phyloP scores from a whole-genome alignment of 2,113 vertebrate genomes.

The Cynocephalus volans region DNA sequence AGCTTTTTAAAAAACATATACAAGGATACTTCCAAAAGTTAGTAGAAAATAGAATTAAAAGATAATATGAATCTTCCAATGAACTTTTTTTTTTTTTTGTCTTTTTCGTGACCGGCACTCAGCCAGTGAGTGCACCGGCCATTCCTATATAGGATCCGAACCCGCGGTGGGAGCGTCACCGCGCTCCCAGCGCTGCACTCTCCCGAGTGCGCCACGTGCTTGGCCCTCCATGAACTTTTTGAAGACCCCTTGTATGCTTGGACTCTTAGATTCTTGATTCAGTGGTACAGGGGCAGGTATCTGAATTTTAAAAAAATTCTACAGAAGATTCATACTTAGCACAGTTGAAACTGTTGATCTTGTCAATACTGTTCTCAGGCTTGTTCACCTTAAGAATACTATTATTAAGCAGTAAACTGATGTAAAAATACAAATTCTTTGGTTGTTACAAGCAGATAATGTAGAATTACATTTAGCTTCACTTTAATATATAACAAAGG shows the following conservation, averaged over 20 bases:
- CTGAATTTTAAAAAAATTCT: background rate
- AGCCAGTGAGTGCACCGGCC: too few species aligned
- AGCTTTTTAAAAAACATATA: background rate
- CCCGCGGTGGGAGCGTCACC: too few species aligned
- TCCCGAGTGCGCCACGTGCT: too few species aligned
- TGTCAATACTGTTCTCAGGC: background rate
- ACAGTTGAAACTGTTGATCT: background rate
- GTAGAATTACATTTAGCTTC: background rate
- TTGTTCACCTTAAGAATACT: background rate
- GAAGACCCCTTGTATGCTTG: background rate
- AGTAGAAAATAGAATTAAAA: too few species aligned
- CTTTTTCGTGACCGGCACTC: too few species aligned
- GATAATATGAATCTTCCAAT: too few species aligned
- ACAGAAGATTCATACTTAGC: background rate
- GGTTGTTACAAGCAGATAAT: background rate
- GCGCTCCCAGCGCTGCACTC: too few species aligned
- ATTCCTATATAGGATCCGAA: too few species aligned
- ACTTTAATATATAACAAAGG: constrained; percentile 4
- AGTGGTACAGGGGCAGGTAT: background rate
- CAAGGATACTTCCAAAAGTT: too few species aligned
- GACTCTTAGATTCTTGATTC: background rate
- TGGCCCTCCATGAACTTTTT: too few species aligned
- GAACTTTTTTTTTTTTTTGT: too few species aligned
- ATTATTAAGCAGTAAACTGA: background rate
- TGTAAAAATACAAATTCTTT: background rate